phyloP scores from a whole-genome alignment of 2,113 vertebrate genomes.

The Poecile atricapillus region DNA sequence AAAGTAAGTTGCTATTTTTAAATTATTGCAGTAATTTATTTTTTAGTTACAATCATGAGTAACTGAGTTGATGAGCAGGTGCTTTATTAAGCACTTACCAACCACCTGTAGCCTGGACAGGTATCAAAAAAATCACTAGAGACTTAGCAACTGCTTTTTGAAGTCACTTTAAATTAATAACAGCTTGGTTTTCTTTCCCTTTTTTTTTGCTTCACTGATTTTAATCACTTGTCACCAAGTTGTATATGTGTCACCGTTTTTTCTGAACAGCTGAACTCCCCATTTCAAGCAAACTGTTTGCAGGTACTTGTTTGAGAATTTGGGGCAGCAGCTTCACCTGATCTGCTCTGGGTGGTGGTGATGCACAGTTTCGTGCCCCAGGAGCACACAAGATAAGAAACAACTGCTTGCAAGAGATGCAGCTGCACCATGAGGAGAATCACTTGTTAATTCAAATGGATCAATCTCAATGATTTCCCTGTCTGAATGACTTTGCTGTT shows the following conservation, averaged over 20 bases:
- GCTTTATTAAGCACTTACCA: background rate
- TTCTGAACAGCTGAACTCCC: background rate
- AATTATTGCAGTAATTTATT: background rate
- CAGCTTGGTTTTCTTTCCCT: background rate
- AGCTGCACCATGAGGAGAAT: background rate
- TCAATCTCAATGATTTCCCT: background rate
- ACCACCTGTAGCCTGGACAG: background rate
- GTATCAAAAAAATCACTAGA: background rate
- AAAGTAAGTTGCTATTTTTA: background rate
- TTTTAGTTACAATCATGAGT: background rate
- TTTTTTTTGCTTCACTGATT: background rate
- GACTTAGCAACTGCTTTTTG: background rate
- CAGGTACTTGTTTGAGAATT: background rate
- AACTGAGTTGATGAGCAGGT: background rate
- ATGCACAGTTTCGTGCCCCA: background rate
- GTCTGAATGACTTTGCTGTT: background rate
- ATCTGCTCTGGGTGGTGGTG: background rate
- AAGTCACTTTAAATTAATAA: constrained; percentile 7
- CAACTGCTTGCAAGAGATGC: background rate
- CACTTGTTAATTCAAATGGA: background rate
- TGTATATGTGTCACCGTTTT: background rate
- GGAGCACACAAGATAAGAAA: background rate
- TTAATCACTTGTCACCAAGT: constrained; percentile 8
- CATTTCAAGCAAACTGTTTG: background rate
- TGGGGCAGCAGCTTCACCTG: background rate